Evolutionary conservation across 2,797 vertebrate species (phyloP).

Genomic region (Apogon talboti): DNA sequence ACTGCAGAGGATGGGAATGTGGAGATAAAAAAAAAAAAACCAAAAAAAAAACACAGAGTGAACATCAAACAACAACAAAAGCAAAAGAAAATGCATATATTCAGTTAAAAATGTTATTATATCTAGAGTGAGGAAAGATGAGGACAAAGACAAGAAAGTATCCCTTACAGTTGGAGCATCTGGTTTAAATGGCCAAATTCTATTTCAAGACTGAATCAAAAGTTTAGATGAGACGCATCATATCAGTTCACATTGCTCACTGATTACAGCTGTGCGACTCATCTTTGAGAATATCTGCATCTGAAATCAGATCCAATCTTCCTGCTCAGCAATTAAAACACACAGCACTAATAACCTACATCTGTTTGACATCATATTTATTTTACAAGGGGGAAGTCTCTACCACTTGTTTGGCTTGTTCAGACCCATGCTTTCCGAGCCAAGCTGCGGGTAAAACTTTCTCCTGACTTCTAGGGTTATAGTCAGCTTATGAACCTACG

Average conservation of each 20-base stretch:
- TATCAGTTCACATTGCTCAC: constrained; percentile 6
- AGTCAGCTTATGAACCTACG: not conserved
- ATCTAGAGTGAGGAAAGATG: not conserved
- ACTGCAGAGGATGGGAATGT: constrained; percentile 25
- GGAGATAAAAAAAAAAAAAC: constrained; percentile 2
- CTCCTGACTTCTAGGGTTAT: not conserved
- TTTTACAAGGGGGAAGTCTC: constrained; percentile 55
- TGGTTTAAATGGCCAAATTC: constrained; percentile 1
- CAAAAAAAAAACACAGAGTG: not conserved
- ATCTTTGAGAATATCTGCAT: constrained; percentile 45
- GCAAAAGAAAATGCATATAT: constrained; percentile 6
- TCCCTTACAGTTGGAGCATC: not conserved
- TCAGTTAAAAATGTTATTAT: not conserved
- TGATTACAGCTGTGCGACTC: constrained; percentile 24
- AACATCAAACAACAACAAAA: not conserved
- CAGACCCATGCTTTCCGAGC: constrained; percentile 20
- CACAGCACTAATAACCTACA: constrained; percentile 62
- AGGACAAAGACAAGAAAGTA: not conserved
- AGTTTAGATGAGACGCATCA: constrained; percentile 21
- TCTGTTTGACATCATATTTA: constrained; percentile 75
- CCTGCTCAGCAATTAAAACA: constrained; percentile 67
- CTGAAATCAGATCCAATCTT: constrained; percentile 64
- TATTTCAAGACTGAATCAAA: constrained; percentile 24
- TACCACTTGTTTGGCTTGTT: constrained; percentile 51
- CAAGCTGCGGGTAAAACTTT: constrained; percentile 3